phyloP scores from a whole-genome alignment of 2,888 invertebrate genomes.

The Pandemis heparana region DNA sequence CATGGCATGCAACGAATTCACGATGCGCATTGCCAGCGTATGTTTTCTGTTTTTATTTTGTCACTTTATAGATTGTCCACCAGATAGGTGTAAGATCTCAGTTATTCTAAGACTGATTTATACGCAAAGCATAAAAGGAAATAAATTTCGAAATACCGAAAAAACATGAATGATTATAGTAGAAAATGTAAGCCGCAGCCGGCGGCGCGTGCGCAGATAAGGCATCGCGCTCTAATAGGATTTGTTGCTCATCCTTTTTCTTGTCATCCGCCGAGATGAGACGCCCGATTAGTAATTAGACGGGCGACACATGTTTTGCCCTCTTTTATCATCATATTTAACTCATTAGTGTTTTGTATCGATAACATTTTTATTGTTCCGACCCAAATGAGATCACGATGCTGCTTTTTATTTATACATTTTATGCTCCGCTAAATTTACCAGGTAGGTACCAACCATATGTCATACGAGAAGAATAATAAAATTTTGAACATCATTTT shows the following conservation, averaged over 20 bases:
- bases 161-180: slow-evolving; percentile 21
- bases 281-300: slow-evolving; percentile 82
- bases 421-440: background rate
- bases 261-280: slow-evolving; percentile 70
- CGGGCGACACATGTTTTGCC: slow-evolving; percentile 80
- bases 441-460: background rate
- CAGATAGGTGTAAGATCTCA: slow-evolving; percentile 39
- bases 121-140: slow-evolving; percentile 22
- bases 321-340: slow-evolving; percentile 73
- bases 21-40: slow-evolving; percentile 73
- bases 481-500: slow-evolving; percentile 5
- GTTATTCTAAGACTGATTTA: slow-evolving; percentile 41
- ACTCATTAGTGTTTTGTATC: slow-evolving; percentile 66
- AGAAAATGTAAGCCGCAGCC: slow-evolving; percentile 33
- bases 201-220: slow-evolving; percentile 69
- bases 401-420: slow-evolving; percentile 25
- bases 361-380: slow-evolving; percentile 62
- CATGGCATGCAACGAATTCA: slow-evolving; percentile 79
- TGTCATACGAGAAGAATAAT: background rate
- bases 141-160: slow-evolving; percentile 34
- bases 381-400: slow-evolving; percentile 49
- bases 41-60: slow-evolving; percentile 67
- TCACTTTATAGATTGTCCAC: slow-evolving; percentile 52
- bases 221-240: slow-evolving; percentile 71
- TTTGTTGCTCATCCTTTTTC: slow-evolving; percentile 76